Evolutionary conservation across 2,797 vertebrate species (phyloP).

Genomic region (Austrolebias charrua): DNA sequence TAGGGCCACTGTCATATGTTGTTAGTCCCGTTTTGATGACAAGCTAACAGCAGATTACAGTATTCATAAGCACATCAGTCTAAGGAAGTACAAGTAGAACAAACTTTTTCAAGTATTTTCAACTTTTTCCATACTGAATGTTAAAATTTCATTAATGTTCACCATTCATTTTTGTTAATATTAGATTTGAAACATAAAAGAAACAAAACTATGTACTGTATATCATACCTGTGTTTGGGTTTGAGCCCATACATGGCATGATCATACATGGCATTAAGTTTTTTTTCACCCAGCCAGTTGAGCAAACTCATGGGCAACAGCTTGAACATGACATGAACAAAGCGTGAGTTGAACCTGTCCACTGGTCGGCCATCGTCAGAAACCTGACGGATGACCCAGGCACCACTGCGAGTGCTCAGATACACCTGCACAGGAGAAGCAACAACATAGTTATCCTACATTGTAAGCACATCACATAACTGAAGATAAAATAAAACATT

Average conservation of each 20-base stretch:
- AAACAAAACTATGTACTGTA: background rate
- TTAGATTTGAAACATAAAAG: too few relatives aligned
- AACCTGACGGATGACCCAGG: conserved; percentile 77
- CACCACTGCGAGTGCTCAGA: conserved; percentile 76
- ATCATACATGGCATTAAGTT: conserved; percentile 75
- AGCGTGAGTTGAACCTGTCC: conserved; percentile 77
- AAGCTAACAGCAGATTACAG: too few relatives aligned
- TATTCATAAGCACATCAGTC: too few relatives aligned
- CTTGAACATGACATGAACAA: conserved; percentile 67
- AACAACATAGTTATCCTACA: background rate
- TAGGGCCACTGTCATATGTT: too few relatives aligned
- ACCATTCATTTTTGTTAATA: too few relatives aligned
- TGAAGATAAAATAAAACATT: background rate
- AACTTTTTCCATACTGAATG: too few relatives aligned
- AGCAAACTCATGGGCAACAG: conserved; percentile 62
- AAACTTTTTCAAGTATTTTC: too few relatives aligned
- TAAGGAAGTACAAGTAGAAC: too few relatives aligned
- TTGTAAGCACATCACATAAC: too few relatives aligned
- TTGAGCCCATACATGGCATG: conserved; percentile 82
- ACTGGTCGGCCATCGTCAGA: conserved; percentile 73
- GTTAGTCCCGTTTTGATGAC: too few relatives aligned
- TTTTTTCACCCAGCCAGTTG: conserved; percentile 71
- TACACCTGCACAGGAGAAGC: conserved; percentile 63
- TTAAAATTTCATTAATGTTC: too few relatives aligned
- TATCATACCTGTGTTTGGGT: conserved; percentile 85